Conservation (phyloP, 2,888 invertebrate genomes). For the Stictocephala bisonia region DNA sequence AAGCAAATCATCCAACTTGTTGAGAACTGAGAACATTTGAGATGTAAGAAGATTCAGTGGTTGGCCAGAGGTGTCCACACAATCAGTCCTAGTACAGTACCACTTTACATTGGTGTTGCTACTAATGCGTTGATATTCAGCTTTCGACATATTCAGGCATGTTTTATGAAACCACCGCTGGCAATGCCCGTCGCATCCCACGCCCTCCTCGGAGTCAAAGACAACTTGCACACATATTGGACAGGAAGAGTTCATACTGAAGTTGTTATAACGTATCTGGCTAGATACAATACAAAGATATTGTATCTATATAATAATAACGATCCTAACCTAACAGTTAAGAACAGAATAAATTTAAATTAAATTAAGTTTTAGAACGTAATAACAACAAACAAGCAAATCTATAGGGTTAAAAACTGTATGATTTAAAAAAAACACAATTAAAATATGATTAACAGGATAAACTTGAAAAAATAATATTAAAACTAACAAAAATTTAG, state of each 20-base stretch:
- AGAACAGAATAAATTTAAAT: slow-evolving; percentile 54
- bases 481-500: no score
- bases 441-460: no score
- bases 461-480: no score
- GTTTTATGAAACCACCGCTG: not conserved
- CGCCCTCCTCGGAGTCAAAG: not conserved
- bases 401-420: no score
- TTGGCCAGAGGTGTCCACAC: not conserved
- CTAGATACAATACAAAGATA: no score
- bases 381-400: no score
- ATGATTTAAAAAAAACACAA: no score
- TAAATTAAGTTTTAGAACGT: no score
- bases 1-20: not conserved
- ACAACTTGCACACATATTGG: not conserved
- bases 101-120: not conserved
- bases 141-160: not conserved
- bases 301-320: no score
- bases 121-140: not conserved
- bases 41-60: not conserved
- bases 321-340: no score
- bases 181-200: not conserved
- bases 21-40: not conserved
- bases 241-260: no score
- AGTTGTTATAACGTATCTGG: no score
- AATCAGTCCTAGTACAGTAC: not conserved